Evolutionary conservation across 2,113 vertebrate genomes (phyloP), one percentile per base, ranked within the genome.

Genomic region (Perca fluviatilis): DNA sequence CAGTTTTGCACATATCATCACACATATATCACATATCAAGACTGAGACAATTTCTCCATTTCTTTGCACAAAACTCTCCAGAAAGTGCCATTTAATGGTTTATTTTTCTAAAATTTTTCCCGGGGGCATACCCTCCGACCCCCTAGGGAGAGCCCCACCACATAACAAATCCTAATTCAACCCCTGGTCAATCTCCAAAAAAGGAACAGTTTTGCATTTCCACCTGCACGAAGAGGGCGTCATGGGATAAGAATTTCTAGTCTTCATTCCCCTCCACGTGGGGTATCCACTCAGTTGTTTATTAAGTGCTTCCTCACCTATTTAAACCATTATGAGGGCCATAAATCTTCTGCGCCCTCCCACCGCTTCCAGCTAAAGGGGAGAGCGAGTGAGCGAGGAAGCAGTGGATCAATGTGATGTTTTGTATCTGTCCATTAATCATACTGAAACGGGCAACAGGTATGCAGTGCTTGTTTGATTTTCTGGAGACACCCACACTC

Each of bases 251-350:
- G 70, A 83, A 83, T 81, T 47, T 25, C 65, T 7, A 9, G 36
- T 60, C 16, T 46, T 43, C 79, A 23, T 36, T 67, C 57, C 23
- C 51, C 78, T 81, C 68, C 30, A 69, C 19, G 19, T 77, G 83
- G 66, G 81, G 76, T 30, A 9, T 75, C 58, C 18, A 21, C 21
- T 53, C 4, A 54, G 67, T 82, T 64, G 82, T 82, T 82, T 70
- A 90, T 89, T 85, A 88, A 91, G 51, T 71, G 23, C 77, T 61
- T 82, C 80, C 47, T 89, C 77, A 47, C 15, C 68, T 5, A 6
- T 57, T 71, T n/a, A 23, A 64, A 21, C 30, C 74, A 70, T 43
- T 14, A 74, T 36, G 46, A 12, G 6, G 33, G 8, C 13, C 16
- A 60, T 71, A 21, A 74, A 71, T 77, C 75, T 57, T n/a, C 6